Percentiles rank a stretch among this genome's conserved stretches.
These are phyloP conservation scores for Archegozetes longisetosus DNA, from an alignment of 1,140 invertebrate species.

Conservation along the genomic window DNA sequence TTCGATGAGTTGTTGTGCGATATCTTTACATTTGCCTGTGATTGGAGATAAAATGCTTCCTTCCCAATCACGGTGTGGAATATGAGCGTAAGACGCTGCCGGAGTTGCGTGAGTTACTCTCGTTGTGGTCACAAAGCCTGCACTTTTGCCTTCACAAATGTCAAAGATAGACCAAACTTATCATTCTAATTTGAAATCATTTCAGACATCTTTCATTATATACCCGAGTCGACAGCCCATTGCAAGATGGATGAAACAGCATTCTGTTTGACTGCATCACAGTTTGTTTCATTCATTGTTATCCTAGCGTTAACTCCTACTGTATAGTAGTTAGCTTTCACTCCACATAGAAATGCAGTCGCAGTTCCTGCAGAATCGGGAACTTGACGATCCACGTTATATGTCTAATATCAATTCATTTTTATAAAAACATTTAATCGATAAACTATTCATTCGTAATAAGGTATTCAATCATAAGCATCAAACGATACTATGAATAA, in stretches of 20 bases:
- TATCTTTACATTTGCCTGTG: slow-evolving; percentile 44
- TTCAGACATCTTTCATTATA: too few relatives aligned
- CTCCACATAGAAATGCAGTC: slow-evolving; percentile 66
- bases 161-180: too few relatives aligned
- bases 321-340: slow-evolving; percentile 63
- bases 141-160: slow-evolving; percentile 28
- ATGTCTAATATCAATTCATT: slow-evolving; percentile 3
- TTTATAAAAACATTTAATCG: too few relatives aligned
- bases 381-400: slow-evolving; percentile 10
- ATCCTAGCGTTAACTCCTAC: slow-evolving; percentile 58
- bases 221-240: slow-evolving; percentile 7
- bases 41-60: slow-evolving; percentile 40
- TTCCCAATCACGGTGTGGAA: slow-evolving; percentile 57
- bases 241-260: slow-evolving; percentile 40
- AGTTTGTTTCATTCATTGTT: slow-evolving; percentile 40
- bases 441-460: too few relatives aligned
- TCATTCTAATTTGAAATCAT: too few relatives aligned
- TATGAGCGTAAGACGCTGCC: slow-evolving; percentile 61
- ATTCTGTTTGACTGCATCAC: slow-evolving; percentile 39
- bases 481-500: too few relatives aligned
- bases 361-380: slow-evolving; percentile 72
- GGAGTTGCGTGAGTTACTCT: slow-evolving; percentile 83
- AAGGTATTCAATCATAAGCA: too few relatives aligned
- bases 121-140: slow-evolving; percentile 74
- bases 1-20: slow-evolving; percentile 54